Evolutionary conservation across 2,113 vertebrate genomes (phyloP), one percentile per base, ranked within the genome.

Genomic region (Pangasianodon gigas): DNA sequence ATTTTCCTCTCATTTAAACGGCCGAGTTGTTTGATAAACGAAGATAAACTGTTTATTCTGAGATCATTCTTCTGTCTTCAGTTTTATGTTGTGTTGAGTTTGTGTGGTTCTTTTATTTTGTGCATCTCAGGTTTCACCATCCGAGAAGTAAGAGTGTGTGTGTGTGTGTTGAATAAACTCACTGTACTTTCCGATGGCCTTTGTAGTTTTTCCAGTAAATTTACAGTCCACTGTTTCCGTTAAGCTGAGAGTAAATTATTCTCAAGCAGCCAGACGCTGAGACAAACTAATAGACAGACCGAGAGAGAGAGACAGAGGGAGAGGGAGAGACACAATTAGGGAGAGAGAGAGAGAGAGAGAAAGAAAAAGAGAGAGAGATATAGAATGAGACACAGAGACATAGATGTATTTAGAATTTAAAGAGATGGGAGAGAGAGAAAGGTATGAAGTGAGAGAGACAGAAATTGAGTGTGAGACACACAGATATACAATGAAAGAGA

Each of bases 171-270:
- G 69, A 18, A 37, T 37, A 41, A 37, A 41, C 37, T 19, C 7
- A 16, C 13, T 41, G 4, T 71, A 32, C 11, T 69, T 69, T 69
- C n/a, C 1, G 85, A 69, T 74, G 71, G 82, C 75, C 67, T 82
- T 74, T 88, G 87, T 54, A 82, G 90, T 84, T 83, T 69, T 90
- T 90, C 93, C 88, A 19, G 67, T 90, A 71, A 86, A 93, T 93
- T 91, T 92, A 93, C 92, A 6, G 65, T 84, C 54, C 21, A 46
- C 71, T 74, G 88, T 89, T 75, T 85, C 84, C 84, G 81, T 91
- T 91, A 92, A 87, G 5, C 11, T 32, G 18, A 74, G 19, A 2
- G 8, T 8, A 41, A 74, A 74, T 41, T 41, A 41, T 41, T 41
- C 18, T 19, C 11, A 14, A 5, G 32, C 65, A 65, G 8, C 0